Evolutionary conservation across 2,113 vertebrate species (phyloP).

Genomic region (Dromas ardeola): DNA sequence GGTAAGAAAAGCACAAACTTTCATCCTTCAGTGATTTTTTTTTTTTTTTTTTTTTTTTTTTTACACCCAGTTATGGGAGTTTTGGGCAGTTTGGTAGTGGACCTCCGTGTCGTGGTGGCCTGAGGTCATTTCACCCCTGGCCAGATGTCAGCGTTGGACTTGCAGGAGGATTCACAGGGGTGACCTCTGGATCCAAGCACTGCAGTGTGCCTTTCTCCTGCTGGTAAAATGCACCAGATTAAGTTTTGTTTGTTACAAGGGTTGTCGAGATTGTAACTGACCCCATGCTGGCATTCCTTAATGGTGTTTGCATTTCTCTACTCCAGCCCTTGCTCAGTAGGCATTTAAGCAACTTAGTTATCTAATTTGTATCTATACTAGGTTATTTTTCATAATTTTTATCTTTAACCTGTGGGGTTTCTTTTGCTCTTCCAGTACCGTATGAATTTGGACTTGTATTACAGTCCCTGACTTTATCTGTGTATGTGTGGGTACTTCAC

Average conservation of each 20-base stretch:
- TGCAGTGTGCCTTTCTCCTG: not conserved
- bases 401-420: not conserved
- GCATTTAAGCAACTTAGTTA: not conserved
- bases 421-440: not conserved
- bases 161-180: not conserved
- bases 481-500: not conserved
- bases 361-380: not conserved
- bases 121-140: not conserved
- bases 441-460: not conserved
- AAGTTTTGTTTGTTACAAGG: fast-evolving
- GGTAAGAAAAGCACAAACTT: slow-evolving; percentile 59
- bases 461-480: not conserved
- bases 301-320: not conserved
- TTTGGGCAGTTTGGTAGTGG: not conserved
- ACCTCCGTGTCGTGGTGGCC: not conserved
- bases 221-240: not conserved
- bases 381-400: not conserved
- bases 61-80: not conserved
- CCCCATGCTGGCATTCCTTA: not conserved
- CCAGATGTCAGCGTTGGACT: not conserved
- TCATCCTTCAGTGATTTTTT: not conserved
- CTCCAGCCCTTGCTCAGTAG: not conserved
- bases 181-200: not conserved
- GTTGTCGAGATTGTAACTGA: not conserved
- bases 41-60: too few species aligned